A percentile compares a stretch with the other conserved stretches of the same genome.
Conservation (phyloP, 2,113 vertebrate species). For the Neomonachus schauinslandi region DNA sequence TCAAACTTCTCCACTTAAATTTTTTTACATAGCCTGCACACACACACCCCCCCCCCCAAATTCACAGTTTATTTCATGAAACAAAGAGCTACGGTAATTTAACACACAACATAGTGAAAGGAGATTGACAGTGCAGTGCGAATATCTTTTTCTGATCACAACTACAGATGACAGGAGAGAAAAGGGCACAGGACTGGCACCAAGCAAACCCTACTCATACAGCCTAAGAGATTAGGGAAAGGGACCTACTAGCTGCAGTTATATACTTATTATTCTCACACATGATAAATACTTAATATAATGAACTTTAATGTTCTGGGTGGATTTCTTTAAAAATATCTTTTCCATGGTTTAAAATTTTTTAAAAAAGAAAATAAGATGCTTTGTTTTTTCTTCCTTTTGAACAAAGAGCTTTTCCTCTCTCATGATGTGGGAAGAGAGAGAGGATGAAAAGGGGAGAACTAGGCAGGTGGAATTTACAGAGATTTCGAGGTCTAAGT, state of each 20-base stretch:
- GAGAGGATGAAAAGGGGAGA: slow-evolving; percentile 64
- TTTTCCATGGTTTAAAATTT: slow-evolving; percentile 79
- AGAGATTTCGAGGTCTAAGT: slow-evolving; percentile 67
- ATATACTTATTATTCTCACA: slow-evolving; percentile 86
- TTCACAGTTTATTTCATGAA: slow-evolving; percentile 92
- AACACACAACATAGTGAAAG: slow-evolving; percentile 87
- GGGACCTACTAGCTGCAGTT: slow-evolving; percentile 85
- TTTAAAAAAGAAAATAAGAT: slow-evolving; percentile 86
- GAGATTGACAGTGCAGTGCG: slow-evolving; percentile 85
- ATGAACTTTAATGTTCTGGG: slow-evolving; percentile 79
- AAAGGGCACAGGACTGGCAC: slow-evolving; percentile 82
- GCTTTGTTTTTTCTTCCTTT: slow-evolving; percentile 85
- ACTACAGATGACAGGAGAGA: slow-evolving; percentile 83
- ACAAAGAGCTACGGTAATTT: slow-evolving; percentile 85
- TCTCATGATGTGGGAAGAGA: slow-evolving; percentile 64
- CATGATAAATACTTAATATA: slow-evolving; percentile 90
- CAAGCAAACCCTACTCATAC: slow-evolving; percentile 85
- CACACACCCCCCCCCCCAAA: slow-evolving; percentile 61
- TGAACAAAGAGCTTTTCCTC: slow-evolving; percentile 66
- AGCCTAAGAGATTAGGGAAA: slow-evolving; percentile 84
- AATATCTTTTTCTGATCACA: slow-evolving; percentile 83
- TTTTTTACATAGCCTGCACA: slow-evolving; percentile 87
- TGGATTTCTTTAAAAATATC: slow-evolving; percentile 81
- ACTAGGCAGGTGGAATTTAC: slow-evolving; percentile 82
- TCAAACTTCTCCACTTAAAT: slow-evolving; percentile 83